Base-by-base conservation (phyloP, 2,113 vertebrate species). In the Apaloderma vittatum region DNA sequence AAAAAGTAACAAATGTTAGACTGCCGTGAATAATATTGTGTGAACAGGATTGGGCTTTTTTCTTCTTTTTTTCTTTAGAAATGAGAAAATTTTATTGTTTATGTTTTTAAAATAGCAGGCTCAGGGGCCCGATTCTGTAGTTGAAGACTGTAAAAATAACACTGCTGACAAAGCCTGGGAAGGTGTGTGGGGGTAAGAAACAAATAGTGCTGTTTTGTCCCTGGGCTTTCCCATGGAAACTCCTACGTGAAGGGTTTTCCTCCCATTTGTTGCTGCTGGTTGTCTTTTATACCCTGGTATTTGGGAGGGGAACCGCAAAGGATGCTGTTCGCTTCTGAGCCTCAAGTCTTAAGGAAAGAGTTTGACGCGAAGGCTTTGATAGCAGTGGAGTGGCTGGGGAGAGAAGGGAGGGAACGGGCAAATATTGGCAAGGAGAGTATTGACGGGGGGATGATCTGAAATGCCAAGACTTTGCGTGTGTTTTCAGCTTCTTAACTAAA, bases 401-500 rank as follows among this genome's bases (percentile, higher is more conserved):
- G 7, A 71, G 77, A 16, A 13, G 37, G 43, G 55, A 67, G 30
- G 37, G 52, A 91, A 88, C 23, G 14, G 52, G 66, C 23, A 81
- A 78, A 84, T 75, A 84, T 78, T 57, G 77, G 68, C 48, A 73
- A 67, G n/a, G 75, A 70, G 40, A 71, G 24, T 19, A 37, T 9
- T 29, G 37, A 45, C 77, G 61, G 2, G 14, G 71, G 76, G 75
- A 91, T 80, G 86, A 51, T 92, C 63, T 63, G 61, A 94, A 92
- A 95, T 59, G 79, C 61, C 40, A 71, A 80, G 80, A 37, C 34
- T 85, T 87, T 81, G 51, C 71, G 26, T 76, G 88, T 89, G 30
- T 54, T 86, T 87, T 66, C 71, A 86, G 62, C 82, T 93, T 88
- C 62, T 71, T 94, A 80, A 71, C 59, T 76, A 48, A 86, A 73